Percentiles rank a stretch among this genome's conserved stretches.
Evolutionary conservation across 1,140 invertebrate genomes (phyloP).

Genomic region (Drosophila miranda): DNA sequence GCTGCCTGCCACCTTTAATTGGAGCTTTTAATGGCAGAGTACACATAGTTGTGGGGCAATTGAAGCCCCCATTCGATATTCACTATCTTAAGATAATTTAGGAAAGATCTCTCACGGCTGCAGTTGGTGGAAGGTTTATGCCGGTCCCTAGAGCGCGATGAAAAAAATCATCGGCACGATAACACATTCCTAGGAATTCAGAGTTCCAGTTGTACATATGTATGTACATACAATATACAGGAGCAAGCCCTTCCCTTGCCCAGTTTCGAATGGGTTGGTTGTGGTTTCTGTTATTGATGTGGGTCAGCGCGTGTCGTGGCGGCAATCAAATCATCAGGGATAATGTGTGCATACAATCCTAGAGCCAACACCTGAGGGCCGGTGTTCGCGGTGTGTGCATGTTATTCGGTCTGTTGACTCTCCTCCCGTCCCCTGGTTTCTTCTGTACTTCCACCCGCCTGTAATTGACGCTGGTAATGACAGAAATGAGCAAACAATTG

Average conservation of each 20-base stretch:
- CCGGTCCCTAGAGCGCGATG: too few species aligned
- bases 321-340: constrained; percentile 55
- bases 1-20: constrained; percentile 40
- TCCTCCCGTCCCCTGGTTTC: constrained; percentile 1
- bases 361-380: constrained; percentile 34
- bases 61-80: constrained; percentile 17
- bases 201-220: too few species aligned
- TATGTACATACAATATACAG: too few species aligned
- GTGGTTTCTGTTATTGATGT: constrained; percentile 39
- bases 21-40: constrained; percentile 17
- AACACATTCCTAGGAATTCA: not conserved
- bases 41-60: constrained; percentile 17
- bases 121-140: not conserved
- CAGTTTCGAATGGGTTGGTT: constrained; percentile 17
- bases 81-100: constrained; percentile 43
- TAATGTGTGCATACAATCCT: constrained; percentile 46
- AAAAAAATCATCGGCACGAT: not conserved
- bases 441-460: constrained; percentile 7
- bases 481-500: constrained; percentile 54
- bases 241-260: not conserved
- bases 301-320: constrained; percentile 46
- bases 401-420: constrained; percentile 42
- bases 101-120: constrained; percentile 14
- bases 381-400: constrained; percentile 23
- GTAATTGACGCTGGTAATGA: constrained; percentile 53